Conservation (phyloP, 1,140 invertebrate genomes). For the Philotrypesis tridentata region DNA sequence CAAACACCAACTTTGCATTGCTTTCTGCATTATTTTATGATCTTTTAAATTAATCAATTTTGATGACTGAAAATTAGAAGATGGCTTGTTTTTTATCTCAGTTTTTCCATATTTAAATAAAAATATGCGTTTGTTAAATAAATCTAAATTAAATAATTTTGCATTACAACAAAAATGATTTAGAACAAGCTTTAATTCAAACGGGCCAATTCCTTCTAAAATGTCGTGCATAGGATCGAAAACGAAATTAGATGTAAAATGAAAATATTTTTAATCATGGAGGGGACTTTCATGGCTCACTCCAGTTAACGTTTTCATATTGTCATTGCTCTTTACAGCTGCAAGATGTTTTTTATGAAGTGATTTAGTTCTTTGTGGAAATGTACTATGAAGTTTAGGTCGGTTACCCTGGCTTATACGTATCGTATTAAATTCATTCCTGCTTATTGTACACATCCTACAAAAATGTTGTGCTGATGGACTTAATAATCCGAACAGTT, state of each 20-base stretch:
- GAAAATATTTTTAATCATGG: conserved; percentile 27
- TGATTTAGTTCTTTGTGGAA: too few species aligned
- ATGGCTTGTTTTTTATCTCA: conserved; percentile 20
- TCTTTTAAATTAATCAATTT: background rate
- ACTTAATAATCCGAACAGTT: conserved; percentile 26
- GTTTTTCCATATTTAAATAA: background rate
- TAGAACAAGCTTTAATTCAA: background rate
- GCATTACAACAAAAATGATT: background rate
- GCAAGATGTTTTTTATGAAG: too few species aligned
- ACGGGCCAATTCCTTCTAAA: conserved; percentile 25
- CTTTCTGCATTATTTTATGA: background rate
- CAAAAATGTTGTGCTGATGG: conserved; percentile 45
- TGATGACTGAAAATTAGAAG: background rate
- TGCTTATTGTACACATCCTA: conserved; percentile 13
- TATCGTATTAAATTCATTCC: conserved; percentile 9
- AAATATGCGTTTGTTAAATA: background rate
- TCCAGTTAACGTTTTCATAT: too few species aligned
- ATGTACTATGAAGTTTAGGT: too few species aligned
- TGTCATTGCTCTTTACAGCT: too few species aligned
- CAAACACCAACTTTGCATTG: conserved; percentile 4
- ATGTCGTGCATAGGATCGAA: conserved; percentile 41
- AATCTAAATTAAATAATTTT: background rate
- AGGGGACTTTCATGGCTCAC: conserved; percentile 14
- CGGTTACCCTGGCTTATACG: too few species aligned
- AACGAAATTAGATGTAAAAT: conserved; percentile 24